Evolutionary conservation across 2,113 vertebrate genomes (phyloP).

Genomic region (Archocentrus centrarchus): DNA sequence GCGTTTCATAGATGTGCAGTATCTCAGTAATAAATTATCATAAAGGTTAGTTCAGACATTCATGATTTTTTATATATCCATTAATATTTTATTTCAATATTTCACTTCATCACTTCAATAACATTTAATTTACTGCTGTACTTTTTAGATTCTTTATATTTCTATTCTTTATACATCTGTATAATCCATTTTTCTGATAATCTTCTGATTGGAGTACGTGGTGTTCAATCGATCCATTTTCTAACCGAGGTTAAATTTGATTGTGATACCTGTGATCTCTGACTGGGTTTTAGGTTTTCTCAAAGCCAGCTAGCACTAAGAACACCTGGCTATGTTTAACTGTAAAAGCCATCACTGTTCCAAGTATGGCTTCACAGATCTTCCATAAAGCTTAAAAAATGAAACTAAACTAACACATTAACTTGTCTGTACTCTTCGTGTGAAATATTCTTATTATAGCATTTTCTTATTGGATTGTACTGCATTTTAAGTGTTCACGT

Average conservation of each 20-base stretch:
- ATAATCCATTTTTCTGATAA: neutral
- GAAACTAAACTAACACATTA: neutral
- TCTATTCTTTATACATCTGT: too few species aligned
- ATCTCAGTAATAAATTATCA: neutral
- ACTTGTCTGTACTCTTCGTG: neutral
- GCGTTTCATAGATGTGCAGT: neutral
- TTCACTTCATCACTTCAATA: neutral
- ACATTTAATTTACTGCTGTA: too few species aligned
- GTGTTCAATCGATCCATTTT: neutral
- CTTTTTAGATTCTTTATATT: too few species aligned
- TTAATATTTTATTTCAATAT: neutral
- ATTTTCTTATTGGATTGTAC: neutral
- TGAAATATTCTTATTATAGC: neutral
- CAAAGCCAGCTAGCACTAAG: neutral
- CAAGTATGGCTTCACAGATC: neutral
- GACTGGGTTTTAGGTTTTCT: neutral
- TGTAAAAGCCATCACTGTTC: neutral
- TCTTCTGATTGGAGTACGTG: neutral
- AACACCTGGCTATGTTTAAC: neutral
- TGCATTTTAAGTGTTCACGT: neutral
- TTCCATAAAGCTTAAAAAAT: rapidly evolving
- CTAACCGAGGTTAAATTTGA: rapidly evolving
- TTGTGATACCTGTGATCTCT: rapidly evolving
- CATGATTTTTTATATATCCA: rapidly evolving
- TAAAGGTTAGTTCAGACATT: neutral